These are phyloP conservation scores for Pseudomugil gertrudae DNA, from an alignment of 2,797 vertebrate species.

Conservation along the genomic window DNA sequence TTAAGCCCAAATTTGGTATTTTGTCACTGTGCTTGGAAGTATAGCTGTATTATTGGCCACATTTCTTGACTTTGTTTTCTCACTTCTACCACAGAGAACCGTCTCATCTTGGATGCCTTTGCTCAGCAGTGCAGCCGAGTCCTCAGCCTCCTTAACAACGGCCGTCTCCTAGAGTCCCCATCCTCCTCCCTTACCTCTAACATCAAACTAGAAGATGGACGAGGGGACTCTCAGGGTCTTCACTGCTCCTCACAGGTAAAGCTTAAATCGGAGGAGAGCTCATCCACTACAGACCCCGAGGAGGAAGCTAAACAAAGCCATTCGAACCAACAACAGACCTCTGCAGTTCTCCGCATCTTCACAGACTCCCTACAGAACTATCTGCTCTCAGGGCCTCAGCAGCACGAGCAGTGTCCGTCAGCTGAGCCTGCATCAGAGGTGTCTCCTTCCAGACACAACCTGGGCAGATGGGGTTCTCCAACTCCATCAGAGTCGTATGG, in stretches of 20 bases:
- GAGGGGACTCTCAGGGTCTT: constrained; percentile 65
- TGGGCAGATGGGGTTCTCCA: constrained; percentile 95
- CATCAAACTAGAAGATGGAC: constrained; percentile 89
- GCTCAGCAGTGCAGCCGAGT: constrained; percentile 99
- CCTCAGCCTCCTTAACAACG: constrained; percentile 94
- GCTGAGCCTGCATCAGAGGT: constrained; percentile 81
- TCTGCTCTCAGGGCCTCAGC: constrained; percentile 86
- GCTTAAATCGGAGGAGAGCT: constrained; percentile 81
- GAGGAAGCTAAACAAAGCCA: constrained; percentile 88
- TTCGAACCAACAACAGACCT: constrained; percentile 92
- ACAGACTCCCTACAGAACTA: constrained; percentile 98
- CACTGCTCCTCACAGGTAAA: constrained; percentile 83
- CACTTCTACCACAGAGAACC: constrained; percentile 86
- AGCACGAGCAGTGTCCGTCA: constrained; percentile 76
- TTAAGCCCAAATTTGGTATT: neutral
- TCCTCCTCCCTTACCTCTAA: constrained; percentile 80
- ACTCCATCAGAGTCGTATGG: constrained; percentile 95
- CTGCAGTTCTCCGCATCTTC: constrained; percentile 94
- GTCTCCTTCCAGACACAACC: constrained; percentile 87
- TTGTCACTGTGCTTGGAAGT: neutral
- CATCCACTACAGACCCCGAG: constrained; percentile 83
- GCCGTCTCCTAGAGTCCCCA: constrained; percentile 90
- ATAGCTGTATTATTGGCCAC: neutral
- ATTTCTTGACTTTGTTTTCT: neutral
- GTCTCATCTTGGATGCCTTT: constrained; percentile 97